These are phyloP conservation scores for Pygocentrus nattereri DNA, from an alignment of 2,797 vertebrate genomes.

Conservation along the genomic window DNA sequence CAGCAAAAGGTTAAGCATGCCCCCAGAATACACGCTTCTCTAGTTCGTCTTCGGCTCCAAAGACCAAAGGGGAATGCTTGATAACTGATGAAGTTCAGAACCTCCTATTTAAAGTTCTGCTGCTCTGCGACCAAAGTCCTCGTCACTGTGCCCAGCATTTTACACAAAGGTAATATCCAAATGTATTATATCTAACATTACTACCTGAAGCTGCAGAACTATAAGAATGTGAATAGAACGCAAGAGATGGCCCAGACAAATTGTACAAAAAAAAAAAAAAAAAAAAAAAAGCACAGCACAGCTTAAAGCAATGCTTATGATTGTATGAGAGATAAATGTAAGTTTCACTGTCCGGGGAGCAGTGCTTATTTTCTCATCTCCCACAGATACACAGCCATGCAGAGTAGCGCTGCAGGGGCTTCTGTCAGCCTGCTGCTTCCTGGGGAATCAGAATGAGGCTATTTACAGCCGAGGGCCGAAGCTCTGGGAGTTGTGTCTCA, in stretches of 20 bases:
- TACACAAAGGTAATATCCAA: background rate
- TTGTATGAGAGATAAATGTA: constrained; percentile 43
- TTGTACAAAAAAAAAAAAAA: constrained; percentile 31
- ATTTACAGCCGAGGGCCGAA: constrained; percentile 56
- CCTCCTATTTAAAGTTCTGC: constrained; percentile 15
- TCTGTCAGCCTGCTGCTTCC: constrained; percentile 43
- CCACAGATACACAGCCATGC: constrained; percentile 41
- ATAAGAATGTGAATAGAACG: background rate
- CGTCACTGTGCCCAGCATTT: background rate
- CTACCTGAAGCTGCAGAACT: background rate
- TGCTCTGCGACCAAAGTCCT: background rate
- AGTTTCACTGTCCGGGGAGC: constrained; percentile 41
- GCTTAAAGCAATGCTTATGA: constrained; percentile 35
- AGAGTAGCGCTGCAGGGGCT: constrained; percentile 41
- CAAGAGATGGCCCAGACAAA: constrained; percentile 20
- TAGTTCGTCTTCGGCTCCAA: constrained; percentile 31
- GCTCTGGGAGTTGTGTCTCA: constrained; percentile 50
- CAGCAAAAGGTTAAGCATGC: constrained; percentile 78
- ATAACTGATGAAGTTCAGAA: constrained; percentile 29
- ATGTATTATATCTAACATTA: background rate
- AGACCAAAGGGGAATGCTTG: constrained; percentile 29
- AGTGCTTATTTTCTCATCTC: constrained; percentile 54
- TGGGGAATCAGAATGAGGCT: constrained; percentile 54
- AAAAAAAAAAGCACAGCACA: constrained; percentile 3
- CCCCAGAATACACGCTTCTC: constrained; percentile 70